Conservation (phyloP, 2,888 invertebrate genomes). For the Cheilosia grossa region DNA sequence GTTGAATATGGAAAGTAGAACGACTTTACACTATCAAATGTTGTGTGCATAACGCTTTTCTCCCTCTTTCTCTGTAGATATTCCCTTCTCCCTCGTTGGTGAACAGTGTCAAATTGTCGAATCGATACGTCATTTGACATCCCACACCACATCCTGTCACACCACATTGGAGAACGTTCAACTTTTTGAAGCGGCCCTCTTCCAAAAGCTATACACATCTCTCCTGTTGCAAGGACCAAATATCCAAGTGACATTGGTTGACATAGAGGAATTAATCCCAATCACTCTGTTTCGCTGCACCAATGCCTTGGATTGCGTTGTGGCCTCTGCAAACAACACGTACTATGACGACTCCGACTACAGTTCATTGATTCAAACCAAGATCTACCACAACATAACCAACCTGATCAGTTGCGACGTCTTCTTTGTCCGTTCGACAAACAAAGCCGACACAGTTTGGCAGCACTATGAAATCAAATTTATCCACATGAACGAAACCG, state of each 20-base stretch:
- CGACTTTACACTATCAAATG: background rate
- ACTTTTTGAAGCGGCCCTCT: slow-evolving; percentile 40
- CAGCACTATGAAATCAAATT: slow-evolving; percentile 77
- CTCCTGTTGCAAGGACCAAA: slow-evolving; percentile 36
- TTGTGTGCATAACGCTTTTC: too few relatives aligned
- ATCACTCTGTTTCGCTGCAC: slow-evolving; percentile 38
- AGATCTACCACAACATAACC: slow-evolving; percentile 78
- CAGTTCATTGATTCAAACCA: slow-evolving; percentile 69
- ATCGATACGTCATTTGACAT: slow-evolving; percentile 78
- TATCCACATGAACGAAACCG: slow-evolving; percentile 71
- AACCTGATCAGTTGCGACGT: slow-evolving; percentile 65
- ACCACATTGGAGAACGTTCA: slow-evolving; percentile 75
- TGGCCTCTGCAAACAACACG: slow-evolving; percentile 17
- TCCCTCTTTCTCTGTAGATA: slow-evolving; percentile 69
- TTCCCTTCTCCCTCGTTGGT: slow-evolving; percentile 79
- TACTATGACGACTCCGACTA: slow-evolving; percentile 42
- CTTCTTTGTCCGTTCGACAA: slow-evolving; percentile 34
- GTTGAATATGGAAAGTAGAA: slow-evolving; percentile 41
- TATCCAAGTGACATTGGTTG: slow-evolving; percentile 7
- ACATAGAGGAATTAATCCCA: slow-evolving; percentile 36
- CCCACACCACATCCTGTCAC: slow-evolving; percentile 76
- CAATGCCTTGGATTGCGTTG: slow-evolving; percentile 17
- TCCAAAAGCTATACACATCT: slow-evolving; percentile 54
- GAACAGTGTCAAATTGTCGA: slow-evolving; percentile 78
- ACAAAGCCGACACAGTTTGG: slow-evolving; percentile 75